Percentiles rank a stretch among this genome's conserved stretches.
Evolutionary conservation across 2,888 invertebrate species (phyloP).

Genomic region (Spilarctia lutea): DNA sequence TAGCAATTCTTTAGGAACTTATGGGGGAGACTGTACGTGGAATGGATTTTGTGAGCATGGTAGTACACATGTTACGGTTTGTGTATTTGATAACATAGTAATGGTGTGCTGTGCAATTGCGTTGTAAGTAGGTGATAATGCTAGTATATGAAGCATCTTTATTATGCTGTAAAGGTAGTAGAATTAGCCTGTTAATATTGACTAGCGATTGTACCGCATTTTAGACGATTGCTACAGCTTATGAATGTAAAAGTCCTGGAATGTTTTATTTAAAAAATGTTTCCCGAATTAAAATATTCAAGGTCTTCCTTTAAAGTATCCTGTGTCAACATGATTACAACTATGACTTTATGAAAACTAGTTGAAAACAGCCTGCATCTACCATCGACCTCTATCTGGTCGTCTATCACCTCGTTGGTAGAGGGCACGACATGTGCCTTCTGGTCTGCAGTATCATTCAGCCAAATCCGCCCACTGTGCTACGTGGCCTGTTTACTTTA

Average conservation of each 20-base stretch:
- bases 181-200: neutral
- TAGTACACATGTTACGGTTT: slow-evolving; percentile 20
- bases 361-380: neutral
- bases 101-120: neutral
- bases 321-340: neutral
- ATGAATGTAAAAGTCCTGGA: neutral
- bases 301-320: neutral
- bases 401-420: neutral
- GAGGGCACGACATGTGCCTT: neutral
- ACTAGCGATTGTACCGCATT: neutral
- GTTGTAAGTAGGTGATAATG: slow-evolving; percentile 5
- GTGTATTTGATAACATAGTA: slow-evolving; percentile 20
- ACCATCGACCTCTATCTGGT: neutral
- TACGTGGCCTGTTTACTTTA: too few relatives aligned
- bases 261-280: neutral
- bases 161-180: neutral
- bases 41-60: slow-evolving; percentile 20
- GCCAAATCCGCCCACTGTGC: too few relatives aligned
- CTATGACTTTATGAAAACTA: neutral
- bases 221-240: neutral
- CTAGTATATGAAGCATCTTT: neutral
- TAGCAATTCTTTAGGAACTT: slow-evolving; percentile 51
- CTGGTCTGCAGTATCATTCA: too few relatives aligned
- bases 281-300: neutral
- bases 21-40: slow-evolving; percentile 45